Evolutionary conservation across 1,140 invertebrate species (phyloP), one percentile per base, ranked within the genome.

Genomic region (Zaprionus taronus): DNA sequence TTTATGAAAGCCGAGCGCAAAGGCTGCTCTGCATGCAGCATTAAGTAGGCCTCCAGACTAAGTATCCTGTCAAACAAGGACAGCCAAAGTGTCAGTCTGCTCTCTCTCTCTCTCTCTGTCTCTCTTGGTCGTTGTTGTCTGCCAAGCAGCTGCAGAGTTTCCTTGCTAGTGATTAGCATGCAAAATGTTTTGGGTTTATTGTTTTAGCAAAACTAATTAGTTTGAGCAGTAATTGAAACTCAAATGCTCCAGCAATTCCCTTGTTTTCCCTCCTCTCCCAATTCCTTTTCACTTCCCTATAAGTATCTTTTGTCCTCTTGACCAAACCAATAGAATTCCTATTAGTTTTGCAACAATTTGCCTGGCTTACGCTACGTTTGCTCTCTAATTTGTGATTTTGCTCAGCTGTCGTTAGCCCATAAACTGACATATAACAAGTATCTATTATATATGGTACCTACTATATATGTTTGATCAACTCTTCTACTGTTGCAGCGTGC

Each of bases 121-220:
- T 14, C 22, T 49, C 15, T 1, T n/a, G 1, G 3, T 38, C 24
- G n/a, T 6, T 61, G 24, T 20, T n/a, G 26, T 51, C 31, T 41
- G 51, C n/a, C 53, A 12, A 80, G 72, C 85, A 90, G 81, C 76
- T 90, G 84, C 70, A 57, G 36, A 56, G 83, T 58, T 81, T 81
- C 79, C 70, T 66, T 69, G 34, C 22, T 53, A 82, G 76, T 70
- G 66, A 80, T 90, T 89, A 85, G 85, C 81, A 89, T 85, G 72
- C 70, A 85, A 68, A 79, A 85, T 81, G 67, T 73, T 47, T 70
- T 24, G 78, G 72, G 75, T 74, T 81, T 85, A 85, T 85, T 89
- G 85, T 85, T 89, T 85, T 72, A 77, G 76, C 70, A 80, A 89
- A 89, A 85, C 85, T 89, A 89, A 89, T 89, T 89, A 89, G 81